Evolutionary conservation across 2,888 invertebrate genomes (phyloP).

Genomic region (Clistopyga incitator): DNA sequence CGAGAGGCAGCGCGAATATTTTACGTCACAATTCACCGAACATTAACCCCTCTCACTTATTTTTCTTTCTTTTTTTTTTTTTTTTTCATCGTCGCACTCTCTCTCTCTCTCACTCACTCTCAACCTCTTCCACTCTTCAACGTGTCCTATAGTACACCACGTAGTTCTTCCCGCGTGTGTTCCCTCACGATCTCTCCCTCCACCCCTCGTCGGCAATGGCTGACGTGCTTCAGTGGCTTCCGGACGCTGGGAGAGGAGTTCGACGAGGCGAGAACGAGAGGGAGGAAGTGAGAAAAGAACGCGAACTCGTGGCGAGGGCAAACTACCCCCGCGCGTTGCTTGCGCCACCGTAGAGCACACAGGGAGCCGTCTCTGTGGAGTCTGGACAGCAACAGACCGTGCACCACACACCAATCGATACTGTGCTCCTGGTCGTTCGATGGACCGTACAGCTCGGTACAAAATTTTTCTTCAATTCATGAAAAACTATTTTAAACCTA

Average conservation of each 20-base stretch:
- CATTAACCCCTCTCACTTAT: constrained; percentile 45
- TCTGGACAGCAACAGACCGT: constrained; percentile 70
- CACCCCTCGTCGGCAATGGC: constrained; percentile 62
- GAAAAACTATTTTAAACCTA: neutral
- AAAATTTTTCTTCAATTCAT: constrained; percentile 68
- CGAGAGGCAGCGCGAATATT: constrained; percentile 46
- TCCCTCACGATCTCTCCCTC: constrained; percentile 48
- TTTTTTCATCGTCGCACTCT: constrained; percentile 41
- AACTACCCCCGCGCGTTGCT: constrained; percentile 64
- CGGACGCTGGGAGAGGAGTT: constrained; percentile 48
- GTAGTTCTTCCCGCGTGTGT: constrained; percentile 50
- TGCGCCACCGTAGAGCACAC: constrained; percentile 62
- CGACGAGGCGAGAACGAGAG: constrained; percentile 58
- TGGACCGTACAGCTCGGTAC: constrained; percentile 76
- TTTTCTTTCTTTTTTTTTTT: constrained; percentile 25
- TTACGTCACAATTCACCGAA: constrained; percentile 61
- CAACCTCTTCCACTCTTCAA: constrained; percentile 41
- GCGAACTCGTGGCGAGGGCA: constrained; percentile 48
- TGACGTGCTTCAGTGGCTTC: constrained; percentile 68
- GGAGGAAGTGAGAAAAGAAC: constrained; percentile 66
- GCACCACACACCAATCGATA: constrained; percentile 78
- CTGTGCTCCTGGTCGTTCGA: constrained; percentile 73
- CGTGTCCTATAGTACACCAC: constrained; percentile 29
- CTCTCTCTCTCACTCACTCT: constrained; percentile 32
- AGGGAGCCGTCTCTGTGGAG: constrained; percentile 58